phyloP scores from a whole-genome alignment of 2,888 invertebrate species.

The Bedellia somnulentella region DNA sequence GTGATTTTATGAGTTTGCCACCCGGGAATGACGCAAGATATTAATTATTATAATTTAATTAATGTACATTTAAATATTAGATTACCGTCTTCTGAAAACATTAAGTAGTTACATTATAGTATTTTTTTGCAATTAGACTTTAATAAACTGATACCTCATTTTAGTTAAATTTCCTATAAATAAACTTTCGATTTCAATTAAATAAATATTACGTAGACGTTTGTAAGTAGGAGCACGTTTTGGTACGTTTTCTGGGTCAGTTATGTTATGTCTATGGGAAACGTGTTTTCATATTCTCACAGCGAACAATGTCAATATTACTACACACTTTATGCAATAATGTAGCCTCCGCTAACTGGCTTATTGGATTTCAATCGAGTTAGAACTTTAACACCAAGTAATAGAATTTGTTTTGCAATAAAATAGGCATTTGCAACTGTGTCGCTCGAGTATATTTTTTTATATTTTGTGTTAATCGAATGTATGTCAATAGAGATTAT shows the following conservation, averaged over 20 bases:
- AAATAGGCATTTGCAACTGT: neutral
- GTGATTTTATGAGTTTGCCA: too few species aligned
- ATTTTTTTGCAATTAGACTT: too few species aligned
- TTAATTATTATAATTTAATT: too few species aligned
- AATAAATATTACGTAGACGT: too few species aligned
- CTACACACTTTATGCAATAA: slow-evolving; percentile 4
- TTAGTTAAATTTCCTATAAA: too few species aligned
- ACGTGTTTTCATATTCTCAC: slow-evolving; percentile 2
- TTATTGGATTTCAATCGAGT: neutral
- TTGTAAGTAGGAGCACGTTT: too few species aligned
- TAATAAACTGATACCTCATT: too few species aligned
- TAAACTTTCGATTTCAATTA: too few species aligned
- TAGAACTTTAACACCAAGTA: slow-evolving; percentile 1
- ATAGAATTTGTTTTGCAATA: neutral
- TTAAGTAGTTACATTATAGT: too few species aligned
- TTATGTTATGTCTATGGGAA: neutral
- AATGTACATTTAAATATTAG: too few species aligned
- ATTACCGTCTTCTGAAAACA: too few species aligned
- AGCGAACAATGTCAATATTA: slow-evolving; percentile 5
- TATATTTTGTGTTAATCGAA: neutral
- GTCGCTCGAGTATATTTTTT: neutral
- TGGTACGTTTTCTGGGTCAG: neutral
- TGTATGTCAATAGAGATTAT: neutral
- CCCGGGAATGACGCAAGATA: too few species aligned
- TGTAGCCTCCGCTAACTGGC: slow-evolving; percentile 1